Conservation (phyloP, 2,888 invertebrate genomes). For the Polyploca ridens region DNA sequence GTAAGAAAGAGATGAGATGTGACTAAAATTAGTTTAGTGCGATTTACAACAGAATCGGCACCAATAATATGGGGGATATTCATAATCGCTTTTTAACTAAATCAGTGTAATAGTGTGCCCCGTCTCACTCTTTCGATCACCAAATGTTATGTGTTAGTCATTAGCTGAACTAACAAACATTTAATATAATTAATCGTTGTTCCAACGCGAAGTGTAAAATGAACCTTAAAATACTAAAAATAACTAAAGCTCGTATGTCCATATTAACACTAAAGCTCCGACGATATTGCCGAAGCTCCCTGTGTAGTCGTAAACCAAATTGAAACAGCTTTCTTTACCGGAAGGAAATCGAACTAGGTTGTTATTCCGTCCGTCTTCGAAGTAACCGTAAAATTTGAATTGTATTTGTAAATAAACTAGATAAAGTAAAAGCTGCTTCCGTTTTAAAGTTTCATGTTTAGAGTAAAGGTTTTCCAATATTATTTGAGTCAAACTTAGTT, state of each 20-base stretch:
- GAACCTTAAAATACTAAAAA: background rate
- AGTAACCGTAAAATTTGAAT: slow-evolving; percentile 54
- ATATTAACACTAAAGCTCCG: slow-evolving; percentile 48
- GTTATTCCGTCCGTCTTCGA: slow-evolving; percentile 37
- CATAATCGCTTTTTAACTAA: too few relatives aligned
- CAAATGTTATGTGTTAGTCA: too few relatives aligned
- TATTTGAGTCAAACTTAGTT: too few relatives aligned
- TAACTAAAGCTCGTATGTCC: slow-evolving; percentile 15
- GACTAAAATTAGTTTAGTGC: too few relatives aligned
- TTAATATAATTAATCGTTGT: too few relatives aligned
- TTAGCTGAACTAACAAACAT: too few relatives aligned
- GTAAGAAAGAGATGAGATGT: too few relatives aligned
- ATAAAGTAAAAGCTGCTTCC: background rate
- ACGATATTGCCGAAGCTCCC: slow-evolving; percentile 46
- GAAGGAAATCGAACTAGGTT: slow-evolving; percentile 47
- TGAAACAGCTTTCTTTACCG: slow-evolving; percentile 42
- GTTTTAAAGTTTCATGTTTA: slow-evolving; percentile 36
- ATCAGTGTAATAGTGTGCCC: too few relatives aligned
- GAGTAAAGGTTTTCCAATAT: background rate
- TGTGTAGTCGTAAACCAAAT: slow-evolving; percentile 52
- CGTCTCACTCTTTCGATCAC: too few relatives aligned
- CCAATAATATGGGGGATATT: too few relatives aligned
- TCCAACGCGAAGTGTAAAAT: background rate
- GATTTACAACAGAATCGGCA: too few relatives aligned
- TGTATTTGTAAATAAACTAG: slow-evolving; percentile 46